phyloP scores from a whole-genome alignment of 2,888 invertebrate species.

The Polyommatus icarus region DNA sequence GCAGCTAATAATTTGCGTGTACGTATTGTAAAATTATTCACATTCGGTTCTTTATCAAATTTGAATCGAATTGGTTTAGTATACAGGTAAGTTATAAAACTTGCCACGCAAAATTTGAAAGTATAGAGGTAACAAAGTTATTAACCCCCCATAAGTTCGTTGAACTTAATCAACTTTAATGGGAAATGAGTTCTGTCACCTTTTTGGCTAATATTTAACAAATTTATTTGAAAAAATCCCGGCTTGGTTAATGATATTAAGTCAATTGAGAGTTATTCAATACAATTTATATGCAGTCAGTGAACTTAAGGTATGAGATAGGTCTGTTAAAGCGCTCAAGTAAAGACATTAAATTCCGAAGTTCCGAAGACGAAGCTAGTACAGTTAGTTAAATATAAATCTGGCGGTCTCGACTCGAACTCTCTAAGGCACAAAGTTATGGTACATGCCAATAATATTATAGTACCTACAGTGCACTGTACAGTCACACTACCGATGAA shows the following conservation, averaged over 20 bases:
- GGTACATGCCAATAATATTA: constrained; percentile 43
- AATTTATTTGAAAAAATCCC: too few species aligned
- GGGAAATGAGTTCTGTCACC: not conserved
- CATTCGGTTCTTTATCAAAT: constrained; percentile 4
- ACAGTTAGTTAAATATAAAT: constrained; percentile 18
- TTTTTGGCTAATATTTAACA: not conserved
- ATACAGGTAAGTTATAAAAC: too few species aligned
- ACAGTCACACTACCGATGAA: not conserved
- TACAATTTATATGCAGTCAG: constrained; percentile 5
- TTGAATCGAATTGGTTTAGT: not conserved
- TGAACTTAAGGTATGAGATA: constrained; percentile 15
- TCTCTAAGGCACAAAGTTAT: constrained; percentile 4
- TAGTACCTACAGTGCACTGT: constrained; percentile 25
- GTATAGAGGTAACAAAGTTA: too few species aligned
- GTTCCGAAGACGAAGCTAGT: constrained; percentile 14
- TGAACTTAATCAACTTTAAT: not conserved
- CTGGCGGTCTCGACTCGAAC: constrained; percentile 5
- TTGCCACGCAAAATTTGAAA: too few species aligned
- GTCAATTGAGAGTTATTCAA: not conserved
- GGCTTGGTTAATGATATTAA: not conserved
- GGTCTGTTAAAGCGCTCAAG: not conserved
- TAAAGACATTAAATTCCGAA: constrained; percentile 22
- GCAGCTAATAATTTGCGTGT: constrained; percentile 50
- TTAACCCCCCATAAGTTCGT: not conserved
- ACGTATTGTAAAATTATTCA: constrained; percentile 36